phyloP scores from a whole-genome alignment of 2,797 vertebrate genomes.

The Chaenodraco wilsoni region DNA sequence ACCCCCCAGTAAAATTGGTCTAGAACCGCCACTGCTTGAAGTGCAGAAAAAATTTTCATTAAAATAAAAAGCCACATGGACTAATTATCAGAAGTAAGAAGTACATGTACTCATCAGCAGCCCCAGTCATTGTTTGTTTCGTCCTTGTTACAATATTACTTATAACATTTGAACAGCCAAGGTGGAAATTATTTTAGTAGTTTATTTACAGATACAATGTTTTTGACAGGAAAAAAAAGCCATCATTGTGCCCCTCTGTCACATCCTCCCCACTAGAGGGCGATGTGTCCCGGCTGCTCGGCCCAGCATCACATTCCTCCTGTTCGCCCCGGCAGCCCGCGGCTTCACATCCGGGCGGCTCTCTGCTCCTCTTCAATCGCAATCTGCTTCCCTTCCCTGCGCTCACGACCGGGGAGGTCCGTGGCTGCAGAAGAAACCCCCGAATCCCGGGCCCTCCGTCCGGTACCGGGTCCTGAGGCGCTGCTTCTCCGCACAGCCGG shows the following conservation, averaged over 20 bases:
- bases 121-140: no score
- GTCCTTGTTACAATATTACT: no score
- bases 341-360: slow-evolving; percentile 78
- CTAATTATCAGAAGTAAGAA: no score
- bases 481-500: slow-evolving; percentile 44
- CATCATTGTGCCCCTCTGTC: background rate
- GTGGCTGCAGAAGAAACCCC: slow-evolving; percentile 62
- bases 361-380: slow-evolving; percentile 64
- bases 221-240: no score
- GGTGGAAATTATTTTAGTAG: background rate
- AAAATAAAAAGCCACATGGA: no score
- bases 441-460: slow-evolving; percentile 45
- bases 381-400: slow-evolving; percentile 68
- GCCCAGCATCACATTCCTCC: background rate
- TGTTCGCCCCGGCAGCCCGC: slow-evolving; percentile 58
- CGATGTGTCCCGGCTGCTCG: slow-evolving; percentile 43
- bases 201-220: background rate
- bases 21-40: no score
- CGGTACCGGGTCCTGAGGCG: slow-evolving; percentile 44
- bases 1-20: no score
- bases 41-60: no score
- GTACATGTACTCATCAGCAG: no score
- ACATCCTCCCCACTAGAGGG: slow-evolving; percentile 39
- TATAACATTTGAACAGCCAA: no score
- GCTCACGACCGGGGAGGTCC: slow-evolving; percentile 74